Evolutionary conservation across 2,797 vertebrate genomes (phyloP), one percentile per base, ranked within the genome.

Genomic region (Halcyon leucocephala): DNA sequence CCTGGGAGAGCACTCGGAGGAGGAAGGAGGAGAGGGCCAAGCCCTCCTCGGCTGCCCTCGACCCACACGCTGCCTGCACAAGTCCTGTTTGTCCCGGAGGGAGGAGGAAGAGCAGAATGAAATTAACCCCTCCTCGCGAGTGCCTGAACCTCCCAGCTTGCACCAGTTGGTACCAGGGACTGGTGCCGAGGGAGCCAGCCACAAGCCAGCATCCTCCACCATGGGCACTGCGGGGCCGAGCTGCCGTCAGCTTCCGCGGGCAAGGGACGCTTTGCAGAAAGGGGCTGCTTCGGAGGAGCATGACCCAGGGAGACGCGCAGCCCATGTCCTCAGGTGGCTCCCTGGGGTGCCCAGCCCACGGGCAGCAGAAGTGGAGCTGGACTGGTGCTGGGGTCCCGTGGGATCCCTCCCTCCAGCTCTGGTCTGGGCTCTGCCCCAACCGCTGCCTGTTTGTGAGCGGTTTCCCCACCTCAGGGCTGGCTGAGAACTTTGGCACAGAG

Each of bases 301-400:
- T 1, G 8, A n/a, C 60, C 51, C 72, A 13, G 41, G 55, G 64
- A 69, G 28, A 54, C 2, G 0, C 3, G 2, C 60, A 19, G 54
- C 22, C 51, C 21, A 6, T 1, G 4, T 12, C 49, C 17, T 39
- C 7, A 11, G 60, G 19, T 9, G 22, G 26, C 14, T 24, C 46
- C 55, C 33, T 14, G 29, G 17, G 28, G 66, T 46, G 20, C 61
- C 25, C 73, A 21, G 55, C 31, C 48, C 72, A 42, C 4, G 33
- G 3, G 0, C 2, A 2, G 65, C n/a, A 33, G 35, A 18, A 29
- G 10, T 6, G 62, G 86, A 80, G 48, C 65, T 1, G 0, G 58
- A 19, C 8, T 0, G 1, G 24, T 6, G 28, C 28, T 1, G 3
- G 48, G 55, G 35, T 60, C 57, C 72, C 10, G 0, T 0, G 15